Percentiles rank a stretch among this genome's conserved stretches.
phyloP scores from a whole-genome alignment of 2,797 vertebrate genomes.

The Sebastes steindachneri region DNA sequence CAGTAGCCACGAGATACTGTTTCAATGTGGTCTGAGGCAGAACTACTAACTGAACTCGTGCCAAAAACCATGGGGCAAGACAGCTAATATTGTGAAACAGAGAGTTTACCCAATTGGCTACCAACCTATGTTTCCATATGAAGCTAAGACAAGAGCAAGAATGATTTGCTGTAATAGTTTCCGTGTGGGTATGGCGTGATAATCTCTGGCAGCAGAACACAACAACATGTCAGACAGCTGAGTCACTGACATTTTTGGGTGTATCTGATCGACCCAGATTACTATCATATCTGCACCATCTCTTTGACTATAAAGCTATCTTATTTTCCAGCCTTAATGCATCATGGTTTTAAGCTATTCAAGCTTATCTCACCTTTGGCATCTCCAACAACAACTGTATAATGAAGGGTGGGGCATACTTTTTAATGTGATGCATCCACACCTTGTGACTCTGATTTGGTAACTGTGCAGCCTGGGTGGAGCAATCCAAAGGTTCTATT shows the following conservation, averaged over 20 bases:
- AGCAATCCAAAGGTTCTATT: slow-evolving; percentile 54
- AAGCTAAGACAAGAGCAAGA: not conserved
- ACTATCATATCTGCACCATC: not conserved
- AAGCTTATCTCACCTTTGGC: not conserved
- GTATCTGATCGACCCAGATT: not conserved
- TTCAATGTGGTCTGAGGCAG: not conserved
- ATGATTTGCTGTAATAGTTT: not conserved
- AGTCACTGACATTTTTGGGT: not conserved
- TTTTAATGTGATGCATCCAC: slow-evolving; percentile 1
- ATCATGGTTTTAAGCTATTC: not conserved
- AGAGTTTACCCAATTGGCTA: not conserved
- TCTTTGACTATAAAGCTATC: not conserved
- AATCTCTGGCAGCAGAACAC: not conserved
- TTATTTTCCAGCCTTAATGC: not conserved
- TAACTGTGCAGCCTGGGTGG: slow-evolving; percentile 29
- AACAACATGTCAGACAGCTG: not conserved
- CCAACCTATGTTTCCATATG: not conserved
- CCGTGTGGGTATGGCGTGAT: not conserved
- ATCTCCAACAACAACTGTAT: not conserved
- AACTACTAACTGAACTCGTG: not conserved
- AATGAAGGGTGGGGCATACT: not conserved
- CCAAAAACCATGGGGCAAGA: not conserved
- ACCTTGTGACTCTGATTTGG: slow-evolving; percentile 24
- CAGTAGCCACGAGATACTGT: not conserved
- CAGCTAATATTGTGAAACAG: slow-evolving; percentile 3